Base-by-base conservation (phyloP, 2,888 invertebrate genomes). In the Ophion ventricosus region DNA sequence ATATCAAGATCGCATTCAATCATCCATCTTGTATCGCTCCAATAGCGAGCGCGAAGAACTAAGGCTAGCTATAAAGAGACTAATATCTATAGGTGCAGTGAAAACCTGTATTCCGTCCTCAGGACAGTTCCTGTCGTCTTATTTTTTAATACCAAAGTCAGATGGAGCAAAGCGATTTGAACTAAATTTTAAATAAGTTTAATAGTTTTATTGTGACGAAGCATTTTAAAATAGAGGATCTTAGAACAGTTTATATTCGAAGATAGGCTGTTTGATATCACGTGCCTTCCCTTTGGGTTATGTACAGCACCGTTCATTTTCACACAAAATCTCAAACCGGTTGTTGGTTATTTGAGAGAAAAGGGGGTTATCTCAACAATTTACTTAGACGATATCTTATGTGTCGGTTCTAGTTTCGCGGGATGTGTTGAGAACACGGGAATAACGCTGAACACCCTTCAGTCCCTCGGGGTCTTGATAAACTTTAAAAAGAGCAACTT, bases 181-280 rank as follows among this genome's bases (percentile, higher is more conserved):
- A 25, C 40, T 88, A 17, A 88, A 87, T 26, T 64, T n/a, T 85
- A 8, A 86, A 85, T 56, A 77, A 82, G 8, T 64, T 88, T 1
- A 88, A 87, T 64, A 76, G 75, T 17, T 87, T 87, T 78, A 59
- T 84, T 10, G 20, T 61, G 14, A 74, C 75, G 7, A 61, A 83
- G 23, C 86, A 88, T 85, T 88, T 88, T 69, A 85, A 85, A 74
- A 40, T 87, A 49, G 86, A 86, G 59, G 85, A 87, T 56, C 26
- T 85, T 29, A 81, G 84, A 83, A 87, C 87, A 29, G 87, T 87
- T 85, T 59, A 3, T 23, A 11, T 85, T 86, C 49, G n/a, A 25
- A 29, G 69, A 43, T 8, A 49, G 56, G 0, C 25, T 82, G 8
- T 82, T 67, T 26, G 67, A 82, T 54, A 82, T 84, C 14, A 25